Conservation (phyloP, 2,888 invertebrate species). For the Macrophya annulata region DNA sequence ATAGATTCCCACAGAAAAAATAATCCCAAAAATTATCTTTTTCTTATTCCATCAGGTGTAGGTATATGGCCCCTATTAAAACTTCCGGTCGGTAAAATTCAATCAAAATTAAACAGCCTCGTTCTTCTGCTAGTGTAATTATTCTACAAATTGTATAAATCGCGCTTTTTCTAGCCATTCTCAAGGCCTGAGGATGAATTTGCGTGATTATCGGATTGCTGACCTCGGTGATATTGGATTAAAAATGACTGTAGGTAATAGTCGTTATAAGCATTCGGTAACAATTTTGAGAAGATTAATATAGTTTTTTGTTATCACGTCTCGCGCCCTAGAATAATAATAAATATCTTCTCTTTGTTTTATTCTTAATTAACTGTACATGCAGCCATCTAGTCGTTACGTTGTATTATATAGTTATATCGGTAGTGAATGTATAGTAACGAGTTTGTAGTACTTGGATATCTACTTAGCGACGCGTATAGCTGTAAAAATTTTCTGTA, state of each 20-base stretch:
- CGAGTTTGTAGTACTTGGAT: constrained; percentile 14
- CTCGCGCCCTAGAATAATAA: no score
- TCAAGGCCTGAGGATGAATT: neutral
- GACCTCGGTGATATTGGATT: neutral
- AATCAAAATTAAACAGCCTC: neutral
- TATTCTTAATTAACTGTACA: neutral
- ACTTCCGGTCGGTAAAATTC: neutral
- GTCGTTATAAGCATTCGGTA: neutral
- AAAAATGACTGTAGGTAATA: neutral
- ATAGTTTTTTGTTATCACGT: neutral
- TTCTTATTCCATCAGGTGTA: no score
- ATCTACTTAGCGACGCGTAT: constrained; percentile 13
- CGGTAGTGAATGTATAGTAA: neutral
- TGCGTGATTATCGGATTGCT: neutral
- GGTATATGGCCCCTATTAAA: no score
- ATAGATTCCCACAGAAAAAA: no score
- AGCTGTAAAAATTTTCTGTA: constrained; percentile 20
- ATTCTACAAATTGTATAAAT: neutral
- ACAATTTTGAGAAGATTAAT: constrained; percentile 20
- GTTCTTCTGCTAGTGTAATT: neutral
- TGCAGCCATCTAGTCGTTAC: no score
- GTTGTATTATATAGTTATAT: neutral
- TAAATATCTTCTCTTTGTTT: neutral
- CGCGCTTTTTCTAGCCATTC: neutral
- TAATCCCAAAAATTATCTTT: no score